phyloP scores from a whole-genome alignment of 2,113 vertebrate genomes.

The Scolopax mira region DNA sequence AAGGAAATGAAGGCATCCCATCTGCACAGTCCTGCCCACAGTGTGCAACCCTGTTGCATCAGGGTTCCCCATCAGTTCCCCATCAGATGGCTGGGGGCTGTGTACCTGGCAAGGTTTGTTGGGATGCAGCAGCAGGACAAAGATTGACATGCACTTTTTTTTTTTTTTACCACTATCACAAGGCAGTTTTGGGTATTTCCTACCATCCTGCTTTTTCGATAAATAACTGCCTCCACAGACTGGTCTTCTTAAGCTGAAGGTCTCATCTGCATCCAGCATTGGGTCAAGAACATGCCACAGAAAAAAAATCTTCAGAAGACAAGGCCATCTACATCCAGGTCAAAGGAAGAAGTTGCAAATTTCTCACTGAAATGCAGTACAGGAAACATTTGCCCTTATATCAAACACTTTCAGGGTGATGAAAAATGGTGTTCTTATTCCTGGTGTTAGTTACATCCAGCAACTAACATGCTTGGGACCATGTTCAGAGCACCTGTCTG shows the following conservation, averaged over 20 bases:
- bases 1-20: not conserved
- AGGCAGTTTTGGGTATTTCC: not conserved
- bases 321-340: not conserved
- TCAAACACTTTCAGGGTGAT: not conserved
- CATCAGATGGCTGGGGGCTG: not conserved
- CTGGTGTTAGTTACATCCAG: not conserved
- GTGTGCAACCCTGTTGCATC: no score
- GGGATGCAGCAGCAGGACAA: not conserved
- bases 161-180: not conserved
- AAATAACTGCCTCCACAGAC: not conserved
- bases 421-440: not conserved
- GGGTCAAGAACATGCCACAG: not conserved
- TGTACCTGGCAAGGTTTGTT: no score
- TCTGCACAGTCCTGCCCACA: no score
- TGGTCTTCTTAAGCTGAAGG: not conserved
- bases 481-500: not conserved
- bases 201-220: not conserved
- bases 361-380: not conserved
- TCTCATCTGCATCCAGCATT: not conserved
- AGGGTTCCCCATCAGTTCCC: no score
- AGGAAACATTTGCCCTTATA: not conserved
- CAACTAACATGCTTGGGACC: rapidly evolving
- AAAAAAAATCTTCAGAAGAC: not conserved
- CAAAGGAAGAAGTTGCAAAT: not conserved
- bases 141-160: no score